phyloP scores from a whole-genome alignment of 2,113 vertebrate species.

The Sebastes schlegelii region DNA sequence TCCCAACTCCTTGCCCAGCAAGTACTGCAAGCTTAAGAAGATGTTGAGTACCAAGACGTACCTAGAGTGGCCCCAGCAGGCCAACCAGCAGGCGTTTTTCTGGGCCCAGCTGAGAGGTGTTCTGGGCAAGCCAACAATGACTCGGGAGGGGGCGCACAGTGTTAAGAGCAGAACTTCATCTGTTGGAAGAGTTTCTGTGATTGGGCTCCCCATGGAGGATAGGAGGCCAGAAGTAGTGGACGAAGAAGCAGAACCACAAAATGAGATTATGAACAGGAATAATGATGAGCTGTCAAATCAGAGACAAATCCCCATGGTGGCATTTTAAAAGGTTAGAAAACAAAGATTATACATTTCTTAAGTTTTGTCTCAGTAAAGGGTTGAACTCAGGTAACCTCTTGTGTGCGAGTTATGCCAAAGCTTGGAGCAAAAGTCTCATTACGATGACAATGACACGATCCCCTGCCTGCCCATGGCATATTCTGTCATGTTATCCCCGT shows the following conservation, averaged over 20 bases:
- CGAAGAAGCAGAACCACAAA: constrained; percentile 10
- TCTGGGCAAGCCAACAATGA: constrained; percentile 77
- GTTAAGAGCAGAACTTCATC: constrained; percentile 53
- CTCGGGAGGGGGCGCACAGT: constrained; percentile 31
- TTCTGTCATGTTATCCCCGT: constrained; percentile 41
- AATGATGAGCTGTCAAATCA: constrained; percentile 25
- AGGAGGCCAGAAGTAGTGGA: constrained; percentile 1
- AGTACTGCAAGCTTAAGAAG: constrained; percentile 87
- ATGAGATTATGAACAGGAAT: background rate
- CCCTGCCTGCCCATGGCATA: background rate
- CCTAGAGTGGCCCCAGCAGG: constrained; percentile 88
- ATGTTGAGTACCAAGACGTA: constrained; percentile 88
- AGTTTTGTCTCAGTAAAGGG: background rate
- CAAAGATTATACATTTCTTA: background rate
- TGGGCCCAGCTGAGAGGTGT: constrained; percentile 87
- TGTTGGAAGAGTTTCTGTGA: constrained; percentile 34
- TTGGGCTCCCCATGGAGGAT: constrained; percentile 37
- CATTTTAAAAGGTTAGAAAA: constrained; percentile 23
- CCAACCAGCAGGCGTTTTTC: constrained; percentile 85
- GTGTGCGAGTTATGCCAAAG: background rate
- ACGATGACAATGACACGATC: constrained; percentile 38
- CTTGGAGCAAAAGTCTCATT: constrained; percentile 38
- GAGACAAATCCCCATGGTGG: constrained; percentile 33
- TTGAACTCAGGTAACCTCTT: constrained; percentile 16
- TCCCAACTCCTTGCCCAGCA: constrained; percentile 82